Evolutionary conservation across 2,113 vertebrate species (phyloP).

Genomic region (Tupaia tana): DNA sequence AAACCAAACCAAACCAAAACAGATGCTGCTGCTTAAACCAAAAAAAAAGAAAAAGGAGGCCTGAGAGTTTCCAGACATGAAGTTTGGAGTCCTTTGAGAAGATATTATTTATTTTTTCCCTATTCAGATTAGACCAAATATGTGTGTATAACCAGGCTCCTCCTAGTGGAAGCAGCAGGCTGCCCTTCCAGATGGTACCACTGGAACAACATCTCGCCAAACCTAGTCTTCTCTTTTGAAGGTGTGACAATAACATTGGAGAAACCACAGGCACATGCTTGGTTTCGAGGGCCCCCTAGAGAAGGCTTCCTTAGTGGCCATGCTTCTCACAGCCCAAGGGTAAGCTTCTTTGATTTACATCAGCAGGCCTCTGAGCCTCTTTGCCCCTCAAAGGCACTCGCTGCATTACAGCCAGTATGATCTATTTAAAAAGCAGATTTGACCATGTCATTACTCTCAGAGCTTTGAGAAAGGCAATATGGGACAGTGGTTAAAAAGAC

Average conservation of each 20-base stretch:
- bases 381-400: neutral
- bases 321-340: neutral
- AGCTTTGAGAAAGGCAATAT: neutral
- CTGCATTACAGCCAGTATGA: neutral
- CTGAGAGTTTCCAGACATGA: neutral
- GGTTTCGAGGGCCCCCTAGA: neutral
- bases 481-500: neutral
- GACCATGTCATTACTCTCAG: neutral
- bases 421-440: conserved; percentile 1
- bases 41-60: neutral
- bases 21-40: neutral
- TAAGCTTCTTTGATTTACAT: neutral
- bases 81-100: neutral
- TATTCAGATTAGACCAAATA: neutral
- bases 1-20: neutral
- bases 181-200: neutral
- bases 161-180: neutral
- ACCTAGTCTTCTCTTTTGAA: neutral
- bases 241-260: neutral
- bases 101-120: neutral
- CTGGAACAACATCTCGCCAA: neutral
- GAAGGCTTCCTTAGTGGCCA: neutral
- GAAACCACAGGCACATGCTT: neutral
- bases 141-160: neutral
- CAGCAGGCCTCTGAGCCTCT: neutral